Evolutionary conservation across 2,888 invertebrate species (phyloP).

Genomic region (Heliconius hortense): DNA sequence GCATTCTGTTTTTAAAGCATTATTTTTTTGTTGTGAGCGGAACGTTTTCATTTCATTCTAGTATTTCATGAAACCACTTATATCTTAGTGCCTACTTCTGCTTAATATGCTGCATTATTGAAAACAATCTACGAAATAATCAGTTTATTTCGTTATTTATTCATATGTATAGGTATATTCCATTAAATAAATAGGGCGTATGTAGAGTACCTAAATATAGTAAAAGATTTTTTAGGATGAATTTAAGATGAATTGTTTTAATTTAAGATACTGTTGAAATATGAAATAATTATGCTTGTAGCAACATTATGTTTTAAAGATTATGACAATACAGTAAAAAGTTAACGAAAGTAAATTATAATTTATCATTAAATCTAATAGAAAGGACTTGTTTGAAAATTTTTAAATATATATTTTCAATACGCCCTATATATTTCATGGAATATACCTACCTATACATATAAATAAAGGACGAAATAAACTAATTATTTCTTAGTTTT

Average conservation of each 20-base stretch:
- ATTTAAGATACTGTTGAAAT: background rate
- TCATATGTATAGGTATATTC: background rate
- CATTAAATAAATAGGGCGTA: background rate
- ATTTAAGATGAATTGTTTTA: no score
- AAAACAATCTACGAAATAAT: slow-evolving; percentile 5
- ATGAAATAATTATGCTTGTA: no score
- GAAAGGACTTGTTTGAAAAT: background rate
- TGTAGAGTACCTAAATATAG: background rate
- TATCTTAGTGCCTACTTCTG: slow-evolving; percentile 17
- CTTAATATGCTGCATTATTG: slow-evolving; percentile 14
- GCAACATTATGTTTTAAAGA: no score
- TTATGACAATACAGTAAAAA: no score
- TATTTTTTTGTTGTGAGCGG: slow-evolving; percentile 17
- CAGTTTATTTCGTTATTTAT: background rate
- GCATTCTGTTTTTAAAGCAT: slow-evolving; percentile 21
- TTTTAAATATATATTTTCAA: background rate
- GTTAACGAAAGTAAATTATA: no score
- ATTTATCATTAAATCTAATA: background rate
- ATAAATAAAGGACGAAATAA: background rate
- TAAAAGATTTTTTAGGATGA: background rate
- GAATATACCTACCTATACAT: background rate
- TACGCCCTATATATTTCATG: background rate
- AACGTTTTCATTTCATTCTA: slow-evolving; percentile 13
- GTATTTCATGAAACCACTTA: slow-evolving; percentile 20
- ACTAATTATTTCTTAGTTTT: background rate